Percentiles rank a stretch among this genome's conserved stretches.
These are phyloP conservation scores for Epinotia bilunana DNA, from an alignment of 2,888 invertebrate genomes.

Conservation along the genomic window DNA sequence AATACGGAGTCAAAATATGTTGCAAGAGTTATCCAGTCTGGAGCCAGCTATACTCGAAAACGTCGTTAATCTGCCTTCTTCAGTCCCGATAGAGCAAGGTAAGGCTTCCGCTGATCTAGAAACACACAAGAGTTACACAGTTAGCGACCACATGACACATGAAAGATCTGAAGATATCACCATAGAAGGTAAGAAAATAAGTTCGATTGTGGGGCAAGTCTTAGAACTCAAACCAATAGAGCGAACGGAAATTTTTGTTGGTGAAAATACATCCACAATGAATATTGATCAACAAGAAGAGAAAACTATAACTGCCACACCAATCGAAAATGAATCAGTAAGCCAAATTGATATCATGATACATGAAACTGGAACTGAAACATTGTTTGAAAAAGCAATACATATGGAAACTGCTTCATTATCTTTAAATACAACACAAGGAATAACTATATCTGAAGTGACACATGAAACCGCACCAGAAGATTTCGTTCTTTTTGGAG, in stretches of 20 bases:
- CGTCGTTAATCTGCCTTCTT: slow-evolving; percentile 53
- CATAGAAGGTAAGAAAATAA: slow-evolving; percentile 65
- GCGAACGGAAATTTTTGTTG: slow-evolving; percentile 64
- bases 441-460: slow-evolving; percentile 69
- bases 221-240: slow-evolving; percentile 63
- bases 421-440: slow-evolving; percentile 61
- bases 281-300: slow-evolving; percentile 49
- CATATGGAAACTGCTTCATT: slow-evolving; percentile 60
- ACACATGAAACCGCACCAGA: slow-evolving; percentile 66
- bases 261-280: slow-evolving; percentile 59
- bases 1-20: slow-evolving; percentile 56
- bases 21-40: slow-evolving; percentile 59
- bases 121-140: slow-evolving; percentile 62
- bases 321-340: slow-evolving; percentile 60
- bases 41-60: slow-evolving; percentile 64
- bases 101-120: slow-evolving; percentile 62
- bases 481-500: slow-evolving; percentile 55
- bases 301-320: slow-evolving; percentile 53
- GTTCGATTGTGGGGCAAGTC: slow-evolving; percentile 69
- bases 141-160: slow-evolving; percentile 65
- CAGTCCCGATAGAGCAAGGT: slow-evolving; percentile 53
- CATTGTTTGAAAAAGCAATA: slow-evolving; percentile 52
- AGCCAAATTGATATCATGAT: slow-evolving; percentile 62
- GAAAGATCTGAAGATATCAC: slow-evolving; percentile 75
- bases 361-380: slow-evolving; percentile 65